Conservation (phyloP, 2,888 invertebrate species). For the Anticlea derivata region DNA sequence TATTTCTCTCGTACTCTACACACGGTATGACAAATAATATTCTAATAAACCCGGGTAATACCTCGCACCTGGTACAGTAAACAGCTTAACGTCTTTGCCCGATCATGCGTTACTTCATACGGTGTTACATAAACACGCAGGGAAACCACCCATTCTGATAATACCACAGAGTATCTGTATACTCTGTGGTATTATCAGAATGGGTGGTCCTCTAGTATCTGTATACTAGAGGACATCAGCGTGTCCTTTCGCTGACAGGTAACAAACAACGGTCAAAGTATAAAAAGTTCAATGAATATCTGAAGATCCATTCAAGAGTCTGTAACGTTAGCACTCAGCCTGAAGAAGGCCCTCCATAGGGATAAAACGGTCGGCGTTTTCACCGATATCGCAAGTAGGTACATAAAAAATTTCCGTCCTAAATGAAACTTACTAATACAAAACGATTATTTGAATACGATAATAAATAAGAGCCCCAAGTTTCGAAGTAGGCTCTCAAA, state of each 20-base stretch:
- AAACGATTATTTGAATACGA: background rate
- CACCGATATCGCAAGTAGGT: too few species aligned
- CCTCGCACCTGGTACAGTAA: constrained; percentile 24
- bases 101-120: constrained; percentile 31
- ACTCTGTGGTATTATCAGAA: too few species aligned
- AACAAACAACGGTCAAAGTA: background rate
- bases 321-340: background rate
- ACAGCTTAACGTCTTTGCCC: constrained; percentile 23
- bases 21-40: constrained; percentile 18
- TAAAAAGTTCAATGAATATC: constrained; percentile 1
- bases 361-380: too few species aligned
- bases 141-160: constrained; percentile 26
- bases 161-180: background rate
- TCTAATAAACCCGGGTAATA: constrained; percentile 3
- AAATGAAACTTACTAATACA: too few species aligned
- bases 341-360: too few species aligned
- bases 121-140: constrained; percentile 26
- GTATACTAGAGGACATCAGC: background rate
- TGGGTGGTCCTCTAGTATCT: too few species aligned
- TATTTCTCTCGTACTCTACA: too few species aligned
- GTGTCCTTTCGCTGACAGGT: background rate
- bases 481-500: background rate
- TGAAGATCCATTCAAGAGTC: constrained; percentile 3
- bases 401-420: too few species aligned
- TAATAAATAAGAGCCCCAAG: background rate